Evolutionary conservation across 2,797 vertebrate species (phyloP).

Genomic region (Chloroceryle amazona): DNA sequence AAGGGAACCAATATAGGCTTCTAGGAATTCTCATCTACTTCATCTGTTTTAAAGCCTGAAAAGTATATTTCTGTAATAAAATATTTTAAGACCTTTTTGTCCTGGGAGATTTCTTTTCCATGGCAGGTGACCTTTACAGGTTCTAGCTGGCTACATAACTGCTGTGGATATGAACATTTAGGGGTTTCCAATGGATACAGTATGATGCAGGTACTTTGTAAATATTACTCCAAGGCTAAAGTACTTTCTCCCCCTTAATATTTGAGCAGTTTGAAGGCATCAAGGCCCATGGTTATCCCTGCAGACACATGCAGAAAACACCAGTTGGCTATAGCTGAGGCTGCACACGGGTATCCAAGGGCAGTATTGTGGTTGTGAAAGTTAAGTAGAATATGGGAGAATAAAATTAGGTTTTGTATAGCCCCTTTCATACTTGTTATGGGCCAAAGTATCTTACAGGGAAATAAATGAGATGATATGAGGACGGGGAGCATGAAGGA

Average conservation of each 20-base stretch:
- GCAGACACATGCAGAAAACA: background rate
- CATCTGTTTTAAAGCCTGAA: constrained; percentile 42
- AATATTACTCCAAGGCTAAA: constrained; percentile 40
- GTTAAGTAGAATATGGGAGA: background rate
- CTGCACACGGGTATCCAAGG: background rate
- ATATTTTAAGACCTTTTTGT: constrained; percentile 51
- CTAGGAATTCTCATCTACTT: constrained; percentile 62
- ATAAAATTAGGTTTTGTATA: background rate
- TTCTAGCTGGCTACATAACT: constrained; percentile 21
- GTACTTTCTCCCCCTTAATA: background rate
- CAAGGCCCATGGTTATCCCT: background rate
- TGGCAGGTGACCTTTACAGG: constrained; percentile 50
- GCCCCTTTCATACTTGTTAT: constrained; percentile 22
- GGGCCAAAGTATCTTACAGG: constrained; percentile 26
- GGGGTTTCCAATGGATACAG: constrained; percentile 4
- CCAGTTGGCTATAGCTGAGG: background rate
- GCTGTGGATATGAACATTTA: constrained; percentile 24
- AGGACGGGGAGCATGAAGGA: background rate
- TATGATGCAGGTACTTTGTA: constrained; percentile 44
- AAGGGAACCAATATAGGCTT: constrained; percentile 31
- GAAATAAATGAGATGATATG: background rate
- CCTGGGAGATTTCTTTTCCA: constrained; percentile 53
- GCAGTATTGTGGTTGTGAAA: background rate
- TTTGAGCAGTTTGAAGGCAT: constrained; percentile 55
- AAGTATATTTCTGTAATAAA: constrained; percentile 60